Evolutionary conservation across 2,888 invertebrate species (phyloP).

Genomic region (Thymelicus sylvestris): DNA sequence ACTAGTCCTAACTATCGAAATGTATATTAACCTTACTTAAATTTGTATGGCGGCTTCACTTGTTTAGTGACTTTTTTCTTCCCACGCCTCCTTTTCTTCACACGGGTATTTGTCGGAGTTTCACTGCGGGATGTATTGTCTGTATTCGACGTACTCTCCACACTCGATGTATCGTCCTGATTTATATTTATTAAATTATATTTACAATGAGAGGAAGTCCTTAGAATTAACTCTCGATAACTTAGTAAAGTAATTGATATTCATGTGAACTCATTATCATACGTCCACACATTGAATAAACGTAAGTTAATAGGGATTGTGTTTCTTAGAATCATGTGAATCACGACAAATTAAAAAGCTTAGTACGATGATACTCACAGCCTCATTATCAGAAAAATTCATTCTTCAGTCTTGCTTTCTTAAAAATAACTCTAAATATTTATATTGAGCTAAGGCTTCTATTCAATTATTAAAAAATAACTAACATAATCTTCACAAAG

Average conservation of each 20-base stretch:
- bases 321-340: background rate
- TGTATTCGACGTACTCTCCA: conserved; percentile 91
- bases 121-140: conserved; percentile 93
- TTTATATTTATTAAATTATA: conserved; percentile 20
- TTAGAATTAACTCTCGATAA: background rate
- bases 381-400: conserved; percentile 81
- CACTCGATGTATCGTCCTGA: conserved; percentile 91
- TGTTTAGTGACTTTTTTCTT: conserved; percentile 85
- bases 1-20: too few relatives aligned
- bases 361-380: conserved; percentile 63
- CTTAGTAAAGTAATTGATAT: background rate
- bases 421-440: conserved; percentile 20
- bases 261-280: background rate
- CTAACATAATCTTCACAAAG: conserved; percentile 19
- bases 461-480: conserved; percentile 28
- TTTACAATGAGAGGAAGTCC: too few relatives aligned
- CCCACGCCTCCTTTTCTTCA: conserved; percentile 83
- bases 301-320: background rate
- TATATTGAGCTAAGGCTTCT: conserved; percentile 12
- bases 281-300: background rate
- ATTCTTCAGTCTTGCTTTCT: conserved; percentile 48
- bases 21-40: conserved; percentile 82
- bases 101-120: conserved; percentile 89
- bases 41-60: conserved; percentile 91
- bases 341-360: conserved; percentile 21